Evolutionary conservation across 2,797 vertebrate genomes (phyloP), one percentile per base, ranked within the genome.

Genomic region (Gadopsis marmoratus): DNA sequence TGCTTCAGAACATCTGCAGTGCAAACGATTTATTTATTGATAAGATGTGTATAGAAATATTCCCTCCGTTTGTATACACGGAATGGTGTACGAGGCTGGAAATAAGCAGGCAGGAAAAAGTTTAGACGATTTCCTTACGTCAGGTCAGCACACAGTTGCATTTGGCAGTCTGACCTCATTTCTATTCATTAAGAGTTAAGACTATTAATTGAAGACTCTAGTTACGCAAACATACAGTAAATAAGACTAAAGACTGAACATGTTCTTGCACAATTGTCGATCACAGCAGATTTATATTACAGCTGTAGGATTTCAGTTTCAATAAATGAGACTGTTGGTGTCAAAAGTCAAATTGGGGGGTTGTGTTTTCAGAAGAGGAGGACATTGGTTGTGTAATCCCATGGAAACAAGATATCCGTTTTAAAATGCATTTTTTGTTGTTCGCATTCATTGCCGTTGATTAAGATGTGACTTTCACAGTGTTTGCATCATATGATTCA

Each of bases 341-440:
- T 29, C 7, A 16, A 12, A 53, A 41, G 50, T 51, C 14, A 63
- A 14, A 54, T 29, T 64, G 75, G 50, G 31, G 0, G 17, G 2
- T 51, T 14, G 9, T 14, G 47, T 56, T 33, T 58, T 56, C 19
- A 55, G 65, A 33, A 23, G 60, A 51, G 4, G 23, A 8, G 14
- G 63, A 69, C 54, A 35, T 13, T 35, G 35, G 45, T 31, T 66
- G 31, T 67, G 63, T 45, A 29, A 48, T 79, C 61, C 39, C 54
- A 21, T 1, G 33, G 26, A 26, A 26, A 26, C 26, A 26, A 26
- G 26, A 26, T 26, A 26, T 26, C 26, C 26, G 26, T 26, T 26
- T 26, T 26, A 26, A 26, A 26, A 26, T 26, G 26, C 26, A 26
- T 26, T 26, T 26, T 26, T 26, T 26, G 26, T 26, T 26, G 26